Conservation (phyloP, 2,113 vertebrate genomes). For the Campylomormyrus tamandua region DNA sequence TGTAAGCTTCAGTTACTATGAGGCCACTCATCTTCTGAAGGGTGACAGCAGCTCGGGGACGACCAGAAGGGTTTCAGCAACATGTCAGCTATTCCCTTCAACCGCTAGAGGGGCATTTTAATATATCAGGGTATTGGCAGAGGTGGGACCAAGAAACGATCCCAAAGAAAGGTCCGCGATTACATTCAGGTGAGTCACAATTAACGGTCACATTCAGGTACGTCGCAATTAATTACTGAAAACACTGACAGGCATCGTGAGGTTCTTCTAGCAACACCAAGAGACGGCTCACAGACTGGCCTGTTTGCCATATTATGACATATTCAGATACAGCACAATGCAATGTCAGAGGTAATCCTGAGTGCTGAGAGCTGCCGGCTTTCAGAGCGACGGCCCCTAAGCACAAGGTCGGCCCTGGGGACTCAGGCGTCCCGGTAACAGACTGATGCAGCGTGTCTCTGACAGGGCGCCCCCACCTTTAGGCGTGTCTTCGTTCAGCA, state of each 20-base stretch:
- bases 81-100: not conserved
- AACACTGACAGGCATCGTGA: not conserved
- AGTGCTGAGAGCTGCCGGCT: not conserved
- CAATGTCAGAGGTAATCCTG: not conserved
- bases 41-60: not conserved
- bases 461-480: constrained; percentile 68
- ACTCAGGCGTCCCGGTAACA: not conserved
- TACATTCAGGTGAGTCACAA: not conserved
- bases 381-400: not conserved
- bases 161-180: not conserved
- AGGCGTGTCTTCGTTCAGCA: constrained; percentile 90
- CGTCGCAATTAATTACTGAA: not conserved
- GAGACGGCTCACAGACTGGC: not conserved
- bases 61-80: not conserved
- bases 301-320: not conserved
- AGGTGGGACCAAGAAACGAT: not conserved
- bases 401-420: not conserved
- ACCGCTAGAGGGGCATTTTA: not conserved
- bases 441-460: not conserved
- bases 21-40: not conserved
- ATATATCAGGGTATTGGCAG: not conserved
- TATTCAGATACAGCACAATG: not conserved
- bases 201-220: not conserved
- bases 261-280: not conserved
- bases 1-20: constrained; percentile 14